A percentile compares a stretch with the other conserved stretches of the same genome.
phyloP scores from a whole-genome alignment of 2,888 invertebrate genomes.

The Zygaena filipendulae region DNA sequence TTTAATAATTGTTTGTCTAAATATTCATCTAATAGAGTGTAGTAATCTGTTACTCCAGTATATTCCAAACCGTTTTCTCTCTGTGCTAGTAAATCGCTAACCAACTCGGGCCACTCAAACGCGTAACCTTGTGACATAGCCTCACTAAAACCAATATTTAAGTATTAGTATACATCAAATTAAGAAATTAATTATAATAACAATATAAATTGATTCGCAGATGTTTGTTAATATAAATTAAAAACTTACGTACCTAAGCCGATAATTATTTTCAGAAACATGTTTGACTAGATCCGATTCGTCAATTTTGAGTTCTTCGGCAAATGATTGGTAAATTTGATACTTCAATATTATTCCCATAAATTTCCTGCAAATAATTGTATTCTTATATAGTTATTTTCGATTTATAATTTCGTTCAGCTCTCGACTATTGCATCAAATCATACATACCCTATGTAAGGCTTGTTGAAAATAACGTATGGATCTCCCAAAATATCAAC shows the following conservation, averaged over 20 bases:
- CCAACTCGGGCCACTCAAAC: constrained; percentile 53
- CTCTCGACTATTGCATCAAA: background rate
- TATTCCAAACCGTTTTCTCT: constrained; percentile 57
- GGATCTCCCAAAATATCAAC: constrained; percentile 62
- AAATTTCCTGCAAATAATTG: constrained; percentile 55
- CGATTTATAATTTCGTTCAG: background rate
- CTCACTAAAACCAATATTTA: constrained; percentile 30
- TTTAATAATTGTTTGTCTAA: constrained; percentile 57
- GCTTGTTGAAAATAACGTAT: constrained; percentile 60
- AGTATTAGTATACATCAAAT: constrained; percentile 3
- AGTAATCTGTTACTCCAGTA: constrained; percentile 64
- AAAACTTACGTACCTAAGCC: constrained; percentile 45
- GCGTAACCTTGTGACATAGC: constrained; percentile 56
- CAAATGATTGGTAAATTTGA: constrained; percentile 63
- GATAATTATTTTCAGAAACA: constrained; percentile 41
- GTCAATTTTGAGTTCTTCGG: constrained; percentile 51
- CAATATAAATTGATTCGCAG: too few species aligned
- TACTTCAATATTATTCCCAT: constrained; percentile 67
- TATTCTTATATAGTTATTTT: constrained; percentile 1
- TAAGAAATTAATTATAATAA: too few species aligned
- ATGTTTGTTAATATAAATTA: constrained; percentile 1
- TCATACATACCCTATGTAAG: constrained; percentile 63
- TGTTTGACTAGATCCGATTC: constrained; percentile 51
- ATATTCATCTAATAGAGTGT: constrained; percentile 64
- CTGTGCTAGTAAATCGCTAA: constrained; percentile 54